Conservation (phyloP, 2,888 invertebrate genomes). For the Crioceris asparagi region DNA sequence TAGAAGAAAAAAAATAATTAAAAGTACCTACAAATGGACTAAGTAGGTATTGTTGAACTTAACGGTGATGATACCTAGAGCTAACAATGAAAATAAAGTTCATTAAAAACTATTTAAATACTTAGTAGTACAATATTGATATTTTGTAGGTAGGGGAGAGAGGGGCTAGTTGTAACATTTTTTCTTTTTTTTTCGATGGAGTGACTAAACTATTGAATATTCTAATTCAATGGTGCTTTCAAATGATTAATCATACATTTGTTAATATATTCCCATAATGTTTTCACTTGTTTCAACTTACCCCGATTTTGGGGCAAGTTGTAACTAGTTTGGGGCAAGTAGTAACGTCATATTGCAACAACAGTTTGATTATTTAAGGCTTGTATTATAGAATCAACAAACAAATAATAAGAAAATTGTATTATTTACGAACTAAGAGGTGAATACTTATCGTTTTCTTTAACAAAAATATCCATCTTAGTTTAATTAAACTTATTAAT, state of each 20-base stretch:
- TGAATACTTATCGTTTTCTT: too few relatives aligned
- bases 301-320: not conserved
- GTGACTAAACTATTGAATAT: not conserved
- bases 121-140: too few relatives aligned
- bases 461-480: too few relatives aligned
- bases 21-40: too few relatives aligned
- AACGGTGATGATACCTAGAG: too few relatives aligned
- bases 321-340: not conserved
- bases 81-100: too few relatives aligned
- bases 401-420: not conserved
- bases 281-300: not conserved
- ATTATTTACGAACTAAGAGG: not conserved
- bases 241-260: not conserved
- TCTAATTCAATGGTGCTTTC: too few relatives aligned
- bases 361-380: not conserved
- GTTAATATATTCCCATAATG: not conserved
- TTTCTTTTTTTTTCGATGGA: not conserved
- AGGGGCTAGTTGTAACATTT: not conserved
- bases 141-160: not conserved
- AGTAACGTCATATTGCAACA: not conserved
- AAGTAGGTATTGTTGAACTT: too few relatives aligned
- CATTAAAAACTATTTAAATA: too few relatives aligned
- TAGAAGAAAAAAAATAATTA: too few relatives aligned
- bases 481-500: too few relatives aligned
- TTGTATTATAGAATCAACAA: not conserved